Conservation (phyloP, 1,140 invertebrate genomes). For the Eumeta japonica region DNA sequence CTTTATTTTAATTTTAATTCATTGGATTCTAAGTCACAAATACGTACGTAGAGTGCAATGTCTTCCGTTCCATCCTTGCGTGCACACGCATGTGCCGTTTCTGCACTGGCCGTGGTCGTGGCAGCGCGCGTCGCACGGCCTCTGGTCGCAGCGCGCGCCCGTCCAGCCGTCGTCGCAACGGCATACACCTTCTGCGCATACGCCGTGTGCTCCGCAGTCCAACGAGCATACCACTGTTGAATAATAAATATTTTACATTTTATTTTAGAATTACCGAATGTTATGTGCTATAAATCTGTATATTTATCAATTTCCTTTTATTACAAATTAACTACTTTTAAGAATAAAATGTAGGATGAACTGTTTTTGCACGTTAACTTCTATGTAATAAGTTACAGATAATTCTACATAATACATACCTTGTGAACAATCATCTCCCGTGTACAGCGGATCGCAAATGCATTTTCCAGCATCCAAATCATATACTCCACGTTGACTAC, state of each 20-base stretch:
- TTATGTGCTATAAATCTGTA: not conserved
- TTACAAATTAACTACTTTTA: not conserved
- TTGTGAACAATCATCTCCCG: conserved; percentile 86
- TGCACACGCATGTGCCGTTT: conserved; percentile 95
- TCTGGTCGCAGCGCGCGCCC: conserved; percentile 84
- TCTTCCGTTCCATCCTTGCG: conserved; percentile 95
- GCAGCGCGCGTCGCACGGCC: conserved; percentile 87
- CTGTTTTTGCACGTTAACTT: not conserved
- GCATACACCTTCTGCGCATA: conserved; percentile 87
- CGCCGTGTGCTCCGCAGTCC: conserved; percentile 87
- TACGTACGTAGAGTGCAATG: conserved; percentile 93
- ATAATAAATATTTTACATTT: too few relatives aligned
- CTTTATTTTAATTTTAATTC: not conserved
- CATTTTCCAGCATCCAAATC: conserved; percentile 84
- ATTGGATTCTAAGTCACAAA: not conserved
- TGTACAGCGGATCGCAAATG: conserved; percentile 86
- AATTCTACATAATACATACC: conserved; percentile 56
- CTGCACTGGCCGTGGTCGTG: conserved; percentile 94
- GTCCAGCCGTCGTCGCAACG: conserved; percentile 89
- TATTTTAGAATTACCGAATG: too few relatives aligned
- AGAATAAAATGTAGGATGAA: conserved; percentile 1
- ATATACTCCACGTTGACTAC: conserved; percentile 86
- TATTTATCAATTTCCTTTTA: not conserved
- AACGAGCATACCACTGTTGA: conserved; percentile 82
- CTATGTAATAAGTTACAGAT: not conserved